Conservation (phyloP, 2,113 vertebrate genomes). For the Gobius niger region DNA sequence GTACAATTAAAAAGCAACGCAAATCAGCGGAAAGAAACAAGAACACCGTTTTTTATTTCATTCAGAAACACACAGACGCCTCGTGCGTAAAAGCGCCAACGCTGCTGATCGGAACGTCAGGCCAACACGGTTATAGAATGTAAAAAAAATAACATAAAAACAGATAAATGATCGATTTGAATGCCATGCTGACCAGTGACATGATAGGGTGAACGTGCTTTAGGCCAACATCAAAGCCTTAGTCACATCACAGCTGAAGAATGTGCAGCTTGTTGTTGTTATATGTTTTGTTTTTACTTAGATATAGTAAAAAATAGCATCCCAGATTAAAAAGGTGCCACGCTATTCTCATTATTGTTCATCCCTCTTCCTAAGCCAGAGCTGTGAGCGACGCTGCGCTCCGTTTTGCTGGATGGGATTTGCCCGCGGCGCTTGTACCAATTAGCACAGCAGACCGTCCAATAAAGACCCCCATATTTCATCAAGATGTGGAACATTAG, state of each 20-base stretch:
- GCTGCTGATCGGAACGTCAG: too few species aligned
- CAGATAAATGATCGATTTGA: neutral
- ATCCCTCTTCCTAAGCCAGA: slow-evolving; percentile 4
- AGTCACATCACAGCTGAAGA: neutral
- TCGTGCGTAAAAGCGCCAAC: neutral
- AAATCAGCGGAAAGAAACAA: slow-evolving; percentile 19
- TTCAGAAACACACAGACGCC: too few species aligned
- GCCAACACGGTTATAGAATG: too few species aligned
- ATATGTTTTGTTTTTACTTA: neutral
- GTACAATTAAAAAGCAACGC: slow-evolving; percentile 59
- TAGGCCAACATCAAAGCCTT: neutral
- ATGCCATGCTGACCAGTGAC: neutral
- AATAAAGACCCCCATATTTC: slow-evolving; percentile 54
- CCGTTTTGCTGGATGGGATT: slow-evolving; percentile 37
- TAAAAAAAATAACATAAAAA: too few species aligned
- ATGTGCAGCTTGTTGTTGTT: neutral
- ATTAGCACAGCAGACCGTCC: slow-evolving; percentile 56
- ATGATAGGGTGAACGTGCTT: neutral
- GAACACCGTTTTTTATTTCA: neutral
- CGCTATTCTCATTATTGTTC: slow-evolving; percentile 12
- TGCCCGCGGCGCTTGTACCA: slow-evolving; percentile 58
- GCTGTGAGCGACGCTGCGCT: slow-evolving; percentile 27
- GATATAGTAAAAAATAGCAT: too few species aligned
- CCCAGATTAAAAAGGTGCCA: neutral
- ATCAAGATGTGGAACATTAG: slow-evolving; percentile 52